Base-by-base conservation (phyloP, 64 coral and sea anemone species). In the Montipora sp. region DNA sequence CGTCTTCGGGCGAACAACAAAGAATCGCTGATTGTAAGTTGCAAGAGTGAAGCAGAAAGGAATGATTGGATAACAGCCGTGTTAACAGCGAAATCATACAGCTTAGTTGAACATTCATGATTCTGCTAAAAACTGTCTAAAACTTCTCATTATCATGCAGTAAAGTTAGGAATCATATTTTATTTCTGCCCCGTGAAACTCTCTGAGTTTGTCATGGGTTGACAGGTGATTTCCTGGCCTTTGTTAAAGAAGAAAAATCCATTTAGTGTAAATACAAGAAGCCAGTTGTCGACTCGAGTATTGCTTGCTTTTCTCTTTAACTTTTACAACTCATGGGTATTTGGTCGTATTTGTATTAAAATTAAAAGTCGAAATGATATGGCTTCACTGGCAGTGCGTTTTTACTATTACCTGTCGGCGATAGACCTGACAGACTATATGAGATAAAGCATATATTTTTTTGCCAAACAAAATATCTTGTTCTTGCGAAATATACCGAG, bases 61-160 rank as follows among this genome's bases (percentile, higher is more conserved):
- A 92, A 92, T 47, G 90, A 92, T 55, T 92, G 90, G 90, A 77
- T 92, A 23, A 92, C 90, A 23, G 90, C 90, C 6, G 90, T 92
- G 19, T 61, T 92, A 24, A 92, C 90, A 76, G 90, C 90, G 19
- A 92, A 92, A 76, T 92, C 90, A 21, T 82, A 46, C 58, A 92
- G 90, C 51, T 76, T 92, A 13, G 81, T 92, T 50, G 73, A 84
- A 67, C 65, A 51, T 47, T 16, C 68, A 71, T 72, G 68, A 85
- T 48, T 68, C 7, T 7, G 68, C 43, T 47, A 6, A 61, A 51
- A 81, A 59, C 2, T 36, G 36, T 36, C 36, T 36, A 36, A 36
- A 36, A 36, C 36, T 36, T 36, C 36, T 36, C 36, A 36, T 36
- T 36, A 36, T 36, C 36, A 36, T 36, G 36, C 36, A 36, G 36